A percentile compares a stretch with the other conserved stretches of the same genome.
phyloP scores from a whole-genome alignment of 1,140 invertebrate genomes.

The Samia ricini region DNA sequence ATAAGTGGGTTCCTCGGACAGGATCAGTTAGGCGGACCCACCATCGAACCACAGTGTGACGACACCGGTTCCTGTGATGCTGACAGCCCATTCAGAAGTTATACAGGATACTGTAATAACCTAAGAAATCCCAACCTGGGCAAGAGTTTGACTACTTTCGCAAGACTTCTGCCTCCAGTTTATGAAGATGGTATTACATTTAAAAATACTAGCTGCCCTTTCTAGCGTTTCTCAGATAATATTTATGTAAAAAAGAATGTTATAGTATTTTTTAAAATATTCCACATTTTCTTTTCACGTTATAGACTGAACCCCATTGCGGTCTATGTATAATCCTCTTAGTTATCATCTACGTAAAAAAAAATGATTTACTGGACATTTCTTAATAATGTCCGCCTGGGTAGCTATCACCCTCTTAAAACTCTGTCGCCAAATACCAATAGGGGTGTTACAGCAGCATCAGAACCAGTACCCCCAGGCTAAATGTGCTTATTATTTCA shows the following conservation, averaged over 20 bases:
- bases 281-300: not conserved
- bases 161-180: constrained; percentile 88
- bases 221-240: too few relatives aligned
- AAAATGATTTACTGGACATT: too few relatives aligned
- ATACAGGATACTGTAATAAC: constrained; percentile 95
- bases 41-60: constrained; percentile 80
- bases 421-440: too few relatives aligned
- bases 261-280: too few relatives aligned
- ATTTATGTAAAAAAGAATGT: not conserved
- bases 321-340: too few relatives aligned
- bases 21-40: constrained; percentile 67
- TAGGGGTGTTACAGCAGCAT: too few relatives aligned
- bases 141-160: constrained; percentile 91
- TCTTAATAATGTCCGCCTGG: too few relatives aligned
- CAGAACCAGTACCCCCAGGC: too few relatives aligned
- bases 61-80: constrained; percentile 87
- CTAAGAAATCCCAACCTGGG: constrained; percentile 90
- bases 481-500: too few relatives aligned
- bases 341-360: too few relatives aligned
- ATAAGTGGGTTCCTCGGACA: constrained; percentile 79
- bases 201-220: not conserved
- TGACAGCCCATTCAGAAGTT: constrained; percentile 87
- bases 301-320: too few relatives aligned
- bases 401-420: too few relatives aligned
- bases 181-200: constrained; percentile 89